Evolutionary conservation across 2,113 vertebrate species (phyloP).

Genomic region (Lepisosteus oculatus): DNA sequence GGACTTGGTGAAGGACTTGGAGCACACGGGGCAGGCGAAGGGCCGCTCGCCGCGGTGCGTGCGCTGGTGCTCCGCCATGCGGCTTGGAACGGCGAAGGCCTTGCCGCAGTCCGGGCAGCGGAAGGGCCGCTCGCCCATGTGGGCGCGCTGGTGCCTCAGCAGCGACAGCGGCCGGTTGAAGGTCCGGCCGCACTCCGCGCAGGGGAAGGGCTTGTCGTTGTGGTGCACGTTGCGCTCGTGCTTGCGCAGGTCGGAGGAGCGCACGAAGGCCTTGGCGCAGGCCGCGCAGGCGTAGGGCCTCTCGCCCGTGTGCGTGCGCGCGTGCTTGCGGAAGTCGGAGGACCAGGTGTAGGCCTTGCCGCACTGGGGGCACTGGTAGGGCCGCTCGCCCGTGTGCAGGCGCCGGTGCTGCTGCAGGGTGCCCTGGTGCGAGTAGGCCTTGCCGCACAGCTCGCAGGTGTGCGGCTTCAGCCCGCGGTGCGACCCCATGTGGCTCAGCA

Average conservation of each 20-base stretch:
- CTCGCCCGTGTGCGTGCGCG: conserved; percentile 66
- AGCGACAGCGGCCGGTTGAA: conserved; percentile 76
- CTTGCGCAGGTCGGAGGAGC: conserved; percentile 68
- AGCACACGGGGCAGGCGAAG: conserved; percentile 37
- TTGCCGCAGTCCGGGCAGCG: conserved; percentile 69
- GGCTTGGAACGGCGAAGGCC: conserved; percentile 70
- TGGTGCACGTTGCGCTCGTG: conserved; percentile 74
- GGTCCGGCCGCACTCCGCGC: conserved; percentile 70
- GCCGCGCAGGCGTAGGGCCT: conserved; percentile 62
- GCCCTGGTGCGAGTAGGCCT: conserved; percentile 63
- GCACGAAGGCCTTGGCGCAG: conserved; percentile 67
- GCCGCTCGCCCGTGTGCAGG: conserved; percentile 66
- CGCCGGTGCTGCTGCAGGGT: conserved; percentile 71
- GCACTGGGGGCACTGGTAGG: conserved; percentile 67
- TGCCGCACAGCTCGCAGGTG: conserved; percentile 67
- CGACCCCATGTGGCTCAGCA: conserved; percentile 73
- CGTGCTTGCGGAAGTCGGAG: conserved; percentile 68
- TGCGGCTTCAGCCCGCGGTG: conserved; percentile 73
- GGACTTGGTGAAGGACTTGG: conserved; percentile 66
- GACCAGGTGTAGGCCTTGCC: conserved; percentile 67
- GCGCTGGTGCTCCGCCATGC: conserved; percentile 74
- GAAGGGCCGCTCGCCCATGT: conserved; percentile 74
- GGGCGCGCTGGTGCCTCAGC: conserved; percentile 74
- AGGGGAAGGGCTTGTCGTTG: conserved; percentile 74
- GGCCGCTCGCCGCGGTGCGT: conserved; percentile 58